Evolutionary conservation across 2,888 invertebrate species (phyloP).

Genomic region (Melikaiella ostensackeni): DNA sequence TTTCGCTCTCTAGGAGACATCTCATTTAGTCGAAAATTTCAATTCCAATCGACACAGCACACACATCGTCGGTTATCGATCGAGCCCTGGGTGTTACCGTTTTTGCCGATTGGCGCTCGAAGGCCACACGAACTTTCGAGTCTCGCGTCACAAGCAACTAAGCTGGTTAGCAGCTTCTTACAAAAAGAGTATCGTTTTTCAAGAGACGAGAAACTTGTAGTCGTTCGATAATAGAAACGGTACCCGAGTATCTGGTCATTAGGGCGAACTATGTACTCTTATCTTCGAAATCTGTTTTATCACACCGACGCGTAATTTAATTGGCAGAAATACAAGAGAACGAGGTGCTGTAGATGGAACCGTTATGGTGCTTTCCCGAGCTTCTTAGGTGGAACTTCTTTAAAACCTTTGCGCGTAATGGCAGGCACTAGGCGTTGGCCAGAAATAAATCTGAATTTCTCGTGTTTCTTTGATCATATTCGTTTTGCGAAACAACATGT

Average conservation of each 20-base stretch:
- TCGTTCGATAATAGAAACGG: neutral
- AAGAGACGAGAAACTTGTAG: constrained; percentile 5
- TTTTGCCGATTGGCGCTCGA: constrained; percentile 19
- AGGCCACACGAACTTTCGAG: neutral
- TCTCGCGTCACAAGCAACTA: neutral
- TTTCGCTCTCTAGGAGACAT: constrained; percentile 31
- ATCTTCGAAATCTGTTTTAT: constrained; percentile 1
- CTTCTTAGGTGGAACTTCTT: neutral
- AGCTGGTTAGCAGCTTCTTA: neutral
- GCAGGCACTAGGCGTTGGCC: constrained; percentile 2
- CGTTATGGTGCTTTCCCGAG: neutral
- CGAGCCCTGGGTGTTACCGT: constrained; percentile 24
- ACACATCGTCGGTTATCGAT: constrained; percentile 19
- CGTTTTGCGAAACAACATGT: neutral
- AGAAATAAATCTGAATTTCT: neutral
- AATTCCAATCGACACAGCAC: constrained; percentile 19
- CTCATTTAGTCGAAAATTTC: constrained; percentile 25
- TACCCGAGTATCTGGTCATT: neutral
- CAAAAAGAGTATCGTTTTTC: constrained; percentile 12
- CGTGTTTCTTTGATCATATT: neutral
- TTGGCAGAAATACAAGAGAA: neutral
- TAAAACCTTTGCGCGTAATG: neutral
- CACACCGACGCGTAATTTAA: neutral
- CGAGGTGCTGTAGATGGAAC: neutral
- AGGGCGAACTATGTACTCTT: neutral